Evolutionary conservation across 2,888 invertebrate genomes (phyloP), one percentile per base, ranked within the genome.

Genomic region (Heterodera filipjevi): DNA sequence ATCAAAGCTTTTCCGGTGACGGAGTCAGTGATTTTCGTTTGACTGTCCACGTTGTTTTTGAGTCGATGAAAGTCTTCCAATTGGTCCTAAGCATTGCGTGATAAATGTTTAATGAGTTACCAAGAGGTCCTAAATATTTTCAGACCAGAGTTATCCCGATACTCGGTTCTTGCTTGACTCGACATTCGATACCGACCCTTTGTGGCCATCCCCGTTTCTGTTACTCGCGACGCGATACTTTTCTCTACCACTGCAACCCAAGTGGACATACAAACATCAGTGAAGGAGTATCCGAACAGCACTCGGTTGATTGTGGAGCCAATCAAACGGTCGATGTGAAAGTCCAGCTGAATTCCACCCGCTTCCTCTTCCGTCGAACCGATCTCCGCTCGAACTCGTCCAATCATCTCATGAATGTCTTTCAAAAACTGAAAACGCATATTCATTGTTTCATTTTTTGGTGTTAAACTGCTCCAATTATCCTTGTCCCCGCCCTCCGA

Each of bases 271-370:
- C 46, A 49, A 5, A 75, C 75, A 30, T 75, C 66, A 32, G 19
- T 59, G 68, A 75, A 75, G 3, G 75, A 8, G 33, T 75, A 46
- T 8, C 75, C 75, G 19, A 75, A 75, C 44, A 75, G 64, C 75
- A 75, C 46, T 32, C 64, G 75, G 44, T 75, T 75, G 39, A 75
- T 75, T 16, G 75, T 75, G 39, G 75, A 75, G 46, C 75, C 75
- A 33, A 68, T 33, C 68, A 68, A 30, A 5, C 68, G 68, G n/a
- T n/a, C 22, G n/a, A 59, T 59, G 59, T 59, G n/a, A n/a, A 1
- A 12, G 14, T 19, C 3, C 46, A 49, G 19, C 46, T 12, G 19
- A 14, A 49, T 49, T 49, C 46, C 46, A 14, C 64, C 33, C 32
- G 19, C 66, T 8, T 22, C 14, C 12, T n/a, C 59, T 5, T 59